Evolutionary conservation across 2,888 invertebrate species (phyloP).

Genomic region (Chaetogeoica ovagalla): DNA sequence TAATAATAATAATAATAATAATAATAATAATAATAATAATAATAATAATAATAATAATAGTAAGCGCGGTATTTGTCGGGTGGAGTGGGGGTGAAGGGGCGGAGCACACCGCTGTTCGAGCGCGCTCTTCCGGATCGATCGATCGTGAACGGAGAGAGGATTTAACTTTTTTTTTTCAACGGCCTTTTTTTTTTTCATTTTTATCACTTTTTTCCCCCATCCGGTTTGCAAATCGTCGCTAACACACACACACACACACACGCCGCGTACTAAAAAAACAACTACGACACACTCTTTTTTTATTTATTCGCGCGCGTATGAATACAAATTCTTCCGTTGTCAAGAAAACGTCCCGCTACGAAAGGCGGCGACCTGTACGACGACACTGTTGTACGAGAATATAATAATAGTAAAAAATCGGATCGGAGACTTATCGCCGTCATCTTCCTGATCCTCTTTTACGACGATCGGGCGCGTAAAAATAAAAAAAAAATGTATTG

Average conservation of each 20-base stretch:
- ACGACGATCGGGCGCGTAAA: background rate
- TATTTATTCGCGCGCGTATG: background rate
- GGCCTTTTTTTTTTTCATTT: background rate
- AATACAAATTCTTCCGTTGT: constrained; percentile 6
- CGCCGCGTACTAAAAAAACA: background rate
- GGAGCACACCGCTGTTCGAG: background rate
- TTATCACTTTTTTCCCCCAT: background rate
- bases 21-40: no score
- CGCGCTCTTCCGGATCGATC: constrained; percentile 19
- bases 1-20: no score
- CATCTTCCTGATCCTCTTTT: background rate
- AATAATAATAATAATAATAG: no score
- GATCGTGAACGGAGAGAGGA: background rate
- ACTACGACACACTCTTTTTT: no score
- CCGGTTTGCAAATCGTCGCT: constrained; percentile 9
- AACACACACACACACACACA: background rate
- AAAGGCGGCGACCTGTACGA: background rate
- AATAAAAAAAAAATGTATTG: background rate
- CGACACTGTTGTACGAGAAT: background rate
- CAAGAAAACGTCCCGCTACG: background rate
- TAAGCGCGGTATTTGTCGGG: background rate
- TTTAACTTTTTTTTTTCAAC: no score
- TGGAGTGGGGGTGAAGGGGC: background rate
- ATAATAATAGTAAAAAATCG: background rate
- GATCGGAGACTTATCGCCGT: background rate